Base-by-base conservation (phyloP, 2,113 vertebrate species). In the Lophotis ruficrista region DNA sequence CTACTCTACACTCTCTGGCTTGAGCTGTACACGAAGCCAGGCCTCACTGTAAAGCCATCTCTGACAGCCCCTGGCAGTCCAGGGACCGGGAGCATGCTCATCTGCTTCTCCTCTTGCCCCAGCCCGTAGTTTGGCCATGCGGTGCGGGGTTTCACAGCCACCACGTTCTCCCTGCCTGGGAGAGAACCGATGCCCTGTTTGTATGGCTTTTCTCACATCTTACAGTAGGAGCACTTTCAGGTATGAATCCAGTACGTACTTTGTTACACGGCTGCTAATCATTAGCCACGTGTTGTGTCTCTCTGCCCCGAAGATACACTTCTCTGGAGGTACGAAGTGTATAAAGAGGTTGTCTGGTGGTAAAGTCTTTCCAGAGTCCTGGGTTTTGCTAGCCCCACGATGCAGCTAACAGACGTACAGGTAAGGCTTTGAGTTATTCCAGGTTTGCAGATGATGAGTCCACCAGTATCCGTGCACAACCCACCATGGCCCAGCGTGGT, bases 121-220 rank as follows among this genome's bases (percentile, higher is more conserved):
- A 78, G 45, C 25, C 33, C 4, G 0, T 6, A 31, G 51, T 33
- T 35, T 65, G 57, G 57, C 31, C 0, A 0, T 23, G 25, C 0
- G 0, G 18, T 13, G 12, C 23, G 20, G 20, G 18, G 18, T 57
- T 68, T 62, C 69, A 80, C 23, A 47, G 17, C 31, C 54, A 31
- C 22, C 1, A 0, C 22, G 2, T 24, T 70, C 33, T 51, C 61
- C 22, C 50, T 53, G 50, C n/a, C 9, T 22, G 33, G 48, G 21
- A 71, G 31, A n/a, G 50, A 93, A 47, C 23, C 1, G 1, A 12
- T 72, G 54, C 20, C 24, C 37, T 56, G 17, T 38, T 51, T 35
- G 27, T 54, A 43, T 3, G 43, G 57, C 38, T 81, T 71, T 91
- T 35, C 58, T 70, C 43, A 38, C 38, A 18, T 22, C 51, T 35